Evolutionary conservation across 2,888 invertebrate genomes (phyloP).

Genomic region (Drosophila borealis): DNA sequence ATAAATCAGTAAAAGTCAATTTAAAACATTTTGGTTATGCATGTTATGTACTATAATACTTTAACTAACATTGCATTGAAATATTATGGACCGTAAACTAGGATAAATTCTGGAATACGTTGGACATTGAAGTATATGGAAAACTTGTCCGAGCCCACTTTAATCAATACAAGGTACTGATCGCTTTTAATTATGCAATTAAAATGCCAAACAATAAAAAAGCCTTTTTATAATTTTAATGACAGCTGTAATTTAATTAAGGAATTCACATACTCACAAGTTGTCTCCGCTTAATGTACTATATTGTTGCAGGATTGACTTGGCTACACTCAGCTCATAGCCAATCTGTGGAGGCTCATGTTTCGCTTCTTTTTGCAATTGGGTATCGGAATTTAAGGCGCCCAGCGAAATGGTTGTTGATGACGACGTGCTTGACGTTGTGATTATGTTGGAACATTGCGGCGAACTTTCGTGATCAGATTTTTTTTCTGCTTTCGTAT

Average conservation of each 20-base stretch:
- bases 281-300: conserved; percentile 83
- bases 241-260: background rate
- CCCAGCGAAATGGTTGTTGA: conserved; percentile 62
- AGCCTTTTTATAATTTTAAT: background rate
- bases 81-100: too few species aligned
- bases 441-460: conserved; percentile 58
- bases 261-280: conserved; percentile 65
- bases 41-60: too few species aligned
- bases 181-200: too few species aligned
- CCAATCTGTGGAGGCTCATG: conserved; percentile 75
- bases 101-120: too few species aligned
- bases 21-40: too few species aligned
- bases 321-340: conserved; percentile 81
- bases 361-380: conserved; percentile 17
- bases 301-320: conserved; percentile 80
- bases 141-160: too few species aligned
- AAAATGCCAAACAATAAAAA: too few species aligned
- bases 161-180: too few species aligned
- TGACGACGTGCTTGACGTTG: conserved; percentile 60
- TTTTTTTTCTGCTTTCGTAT: background rate
- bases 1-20: too few species aligned
- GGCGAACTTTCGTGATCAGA: conserved; percentile 36
- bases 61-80: too few species aligned
- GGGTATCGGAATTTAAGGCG: conserved; percentile 63
- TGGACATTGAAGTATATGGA: too few species aligned